These are phyloP conservation scores for Hylyphantes graminicola DNA, from an alignment of 1,140 invertebrate species.

Conservation along the genomic window DNA sequence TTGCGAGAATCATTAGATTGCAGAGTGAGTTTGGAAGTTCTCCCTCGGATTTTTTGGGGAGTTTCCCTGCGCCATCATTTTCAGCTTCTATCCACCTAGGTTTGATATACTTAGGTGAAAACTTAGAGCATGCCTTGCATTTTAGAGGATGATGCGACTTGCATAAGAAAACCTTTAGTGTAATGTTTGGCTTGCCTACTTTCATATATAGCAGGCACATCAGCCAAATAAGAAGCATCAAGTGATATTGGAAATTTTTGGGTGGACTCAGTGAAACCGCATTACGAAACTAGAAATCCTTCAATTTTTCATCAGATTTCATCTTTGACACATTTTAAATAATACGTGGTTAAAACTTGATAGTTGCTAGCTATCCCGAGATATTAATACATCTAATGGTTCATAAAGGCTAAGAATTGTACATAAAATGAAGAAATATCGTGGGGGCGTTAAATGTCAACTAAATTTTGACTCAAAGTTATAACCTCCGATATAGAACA, in stretches of 20 bases:
- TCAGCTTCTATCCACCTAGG: constrained; percentile 25
- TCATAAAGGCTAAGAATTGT: too few relatives aligned
- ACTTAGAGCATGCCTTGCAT: constrained; percentile 46
- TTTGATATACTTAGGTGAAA: constrained; percentile 51
- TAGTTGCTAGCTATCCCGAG: too few relatives aligned
- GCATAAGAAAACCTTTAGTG: constrained; percentile 59
- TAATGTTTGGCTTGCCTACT: constrained; percentile 51
- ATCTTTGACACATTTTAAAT: too few relatives aligned
- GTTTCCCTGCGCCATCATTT: constrained; percentile 43
- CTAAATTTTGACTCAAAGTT: too few relatives aligned
- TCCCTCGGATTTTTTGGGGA: constrained; percentile 32
- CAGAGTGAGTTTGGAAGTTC: constrained; percentile 58
- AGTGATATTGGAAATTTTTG: constrained; percentile 38
- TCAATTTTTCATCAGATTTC: too few relatives aligned
- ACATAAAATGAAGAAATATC: too few relatives aligned
- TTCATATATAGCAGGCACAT: constrained; percentile 32
- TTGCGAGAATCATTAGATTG: constrained; percentile 58
- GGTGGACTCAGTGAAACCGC: too few relatives aligned
- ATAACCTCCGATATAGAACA: too few relatives aligned
- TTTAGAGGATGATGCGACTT: constrained; percentile 54
- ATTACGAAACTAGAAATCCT: too few relatives aligned
- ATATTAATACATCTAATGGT: too few relatives aligned
- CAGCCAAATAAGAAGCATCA: constrained; percentile 56
- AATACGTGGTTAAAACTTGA: too few relatives aligned
- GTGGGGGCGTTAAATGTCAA: too few relatives aligned